Evolutionary conservation across 2,113 vertebrate genomes (phyloP), one percentile per base, ranked within the genome.

Genomic region (Theristicus caerulescens): DNA sequence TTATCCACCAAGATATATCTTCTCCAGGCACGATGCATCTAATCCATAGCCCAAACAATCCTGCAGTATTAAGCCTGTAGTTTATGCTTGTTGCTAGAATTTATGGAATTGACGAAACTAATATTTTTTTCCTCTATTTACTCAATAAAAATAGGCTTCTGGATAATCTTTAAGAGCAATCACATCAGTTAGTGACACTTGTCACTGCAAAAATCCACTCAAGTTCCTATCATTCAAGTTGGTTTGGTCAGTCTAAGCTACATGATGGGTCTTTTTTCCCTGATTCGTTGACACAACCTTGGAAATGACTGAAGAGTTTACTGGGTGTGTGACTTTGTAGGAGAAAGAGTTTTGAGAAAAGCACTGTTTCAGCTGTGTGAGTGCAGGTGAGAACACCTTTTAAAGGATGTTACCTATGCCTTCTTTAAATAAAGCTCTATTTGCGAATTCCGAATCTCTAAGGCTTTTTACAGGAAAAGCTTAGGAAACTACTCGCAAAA

Each of bases 241-340:
- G 19, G 29, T 64, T 80, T 77, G 49, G 38, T 64, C 19, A 32
- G 10, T 69, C 49, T 47, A 46, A 72, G 62, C 13, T 51, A 19
- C 14, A 3, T 5, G 4, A 16, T 19, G 9, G 8, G 42, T 52
- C 10, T 25, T 51, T 76, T 69, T 51, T 2, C 29, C 36, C 49
- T n/a, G 25, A 29, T 38, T 65, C 7, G 1, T 26, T 47, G 77
- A 52, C 26, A 42, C 9, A 46, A 5, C 3, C 2, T 1, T 4
- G 2, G 80, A 62, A 58, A 46, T 47, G 8, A 29, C 46, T 51
- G 1, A n/a, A 44, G 55, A 59, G 34, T 58, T 88, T n/a, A 10
- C 27, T 49, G 49, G 15, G 12, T 6, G 38, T 6, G 71, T 62
- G 65, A 34, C 25, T 71, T 66, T 0, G 16, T 15, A 61, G 44